phyloP scores from a whole-genome alignment of 2,113 vertebrate species.

The Neoarius graeffei region DNA sequence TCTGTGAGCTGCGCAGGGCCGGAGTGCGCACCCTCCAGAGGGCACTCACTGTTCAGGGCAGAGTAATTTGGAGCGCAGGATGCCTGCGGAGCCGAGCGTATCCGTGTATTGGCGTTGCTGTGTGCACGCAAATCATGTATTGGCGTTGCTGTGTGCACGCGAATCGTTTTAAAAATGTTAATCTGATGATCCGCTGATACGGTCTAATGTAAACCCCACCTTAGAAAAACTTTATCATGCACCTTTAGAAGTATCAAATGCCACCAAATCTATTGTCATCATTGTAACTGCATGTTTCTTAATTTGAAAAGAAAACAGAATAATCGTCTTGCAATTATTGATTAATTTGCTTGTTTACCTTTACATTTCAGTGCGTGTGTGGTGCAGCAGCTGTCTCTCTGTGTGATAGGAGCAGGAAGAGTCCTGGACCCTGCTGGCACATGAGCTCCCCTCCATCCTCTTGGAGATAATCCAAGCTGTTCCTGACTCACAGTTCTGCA shows the following conservation, averaged over 20 bases:
- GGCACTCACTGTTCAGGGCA: too few relatives aligned
- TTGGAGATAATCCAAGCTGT: conserved; percentile 3
- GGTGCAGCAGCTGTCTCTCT: conserved; percentile 32
- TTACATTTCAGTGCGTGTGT: not conserved
- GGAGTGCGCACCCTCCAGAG: too few relatives aligned
- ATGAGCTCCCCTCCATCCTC: conserved; percentile 11
- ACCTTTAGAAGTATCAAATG: not conserved
- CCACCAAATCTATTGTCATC: not conserved
- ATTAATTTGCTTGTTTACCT: not conserved
- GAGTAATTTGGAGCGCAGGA: too few relatives aligned
- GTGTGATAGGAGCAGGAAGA: conserved; percentile 12
- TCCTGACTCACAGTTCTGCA: not conserved
- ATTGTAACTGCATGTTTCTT: not conserved
- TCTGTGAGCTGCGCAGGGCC: too few relatives aligned
- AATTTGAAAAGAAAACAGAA: not conserved
- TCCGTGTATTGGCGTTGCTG: too few relatives aligned
- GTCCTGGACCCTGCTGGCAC: conserved; percentile 12
- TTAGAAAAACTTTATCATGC: not conserved
- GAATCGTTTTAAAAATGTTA: too few relatives aligned
- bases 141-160: too few relatives aligned
- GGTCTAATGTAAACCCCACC: too few relatives aligned
- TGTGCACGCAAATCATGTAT: too few relatives aligned
- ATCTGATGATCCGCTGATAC: too few relatives aligned
- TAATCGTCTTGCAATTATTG: not conserved
- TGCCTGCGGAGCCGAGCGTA: too few relatives aligned